Percentiles rank a stretch among this genome's conserved stretches.
phyloP scores from a whole-genome alignment of 1,140 invertebrate genomes.

The Coboldia fuscipes region DNA sequence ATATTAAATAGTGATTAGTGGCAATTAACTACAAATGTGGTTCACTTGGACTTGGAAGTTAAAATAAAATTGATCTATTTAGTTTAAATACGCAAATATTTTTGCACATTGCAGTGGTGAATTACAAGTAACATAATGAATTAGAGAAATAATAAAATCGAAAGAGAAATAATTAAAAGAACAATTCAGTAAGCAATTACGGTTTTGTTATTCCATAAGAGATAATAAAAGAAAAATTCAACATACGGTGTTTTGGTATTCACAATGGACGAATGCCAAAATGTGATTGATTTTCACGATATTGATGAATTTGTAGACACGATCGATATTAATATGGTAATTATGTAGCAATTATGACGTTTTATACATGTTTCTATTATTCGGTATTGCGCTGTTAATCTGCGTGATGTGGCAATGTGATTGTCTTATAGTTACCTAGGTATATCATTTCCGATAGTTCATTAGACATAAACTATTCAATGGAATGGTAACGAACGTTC shows the following conservation, averaged over 20 bases:
- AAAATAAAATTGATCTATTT: slow-evolving; percentile 14
- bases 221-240: slow-evolving; percentile 7
- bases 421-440: too few relatives aligned
- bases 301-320: slow-evolving; percentile 12
- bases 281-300: slow-evolving; percentile 15
- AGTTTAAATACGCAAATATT: slow-evolving; percentile 12
- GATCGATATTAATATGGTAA: slow-evolving; percentile 18
- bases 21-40: too few relatives aligned
- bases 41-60: too few relatives aligned
- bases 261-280: slow-evolving; percentile 24
- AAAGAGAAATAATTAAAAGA: background rate
- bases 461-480: too few relatives aligned
- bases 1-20: too few relatives aligned
- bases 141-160: background rate
- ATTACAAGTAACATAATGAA: slow-evolving; percentile 8
- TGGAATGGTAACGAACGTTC: too few relatives aligned
- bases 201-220: slow-evolving; percentile 9
- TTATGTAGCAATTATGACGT: slow-evolving; percentile 1
- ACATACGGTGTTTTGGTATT: background rate
- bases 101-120: slow-evolving; percentile 19
- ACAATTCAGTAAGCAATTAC: slow-evolving; percentile 7
- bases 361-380: background rate
- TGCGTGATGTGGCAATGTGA: too few relatives aligned
- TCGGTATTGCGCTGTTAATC: background rate
- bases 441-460: too few relatives aligned